Evolutionary conservation across 2,888 invertebrate genomes (phyloP).

Genomic region (Acanthopleura granulata): DNA sequence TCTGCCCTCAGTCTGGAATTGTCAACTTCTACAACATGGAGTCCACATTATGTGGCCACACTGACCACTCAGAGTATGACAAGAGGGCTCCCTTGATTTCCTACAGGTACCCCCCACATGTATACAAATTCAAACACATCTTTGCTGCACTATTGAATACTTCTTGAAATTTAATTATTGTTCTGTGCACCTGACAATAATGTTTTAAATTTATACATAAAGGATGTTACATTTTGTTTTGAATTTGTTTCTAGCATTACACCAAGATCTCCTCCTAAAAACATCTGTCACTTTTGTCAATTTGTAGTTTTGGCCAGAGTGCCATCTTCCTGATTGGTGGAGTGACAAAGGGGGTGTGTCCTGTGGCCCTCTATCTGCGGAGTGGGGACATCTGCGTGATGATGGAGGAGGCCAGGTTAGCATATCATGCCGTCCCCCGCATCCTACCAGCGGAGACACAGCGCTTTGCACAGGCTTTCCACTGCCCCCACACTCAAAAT

Average conservation of each 20-base stretch:
- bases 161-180: too few species aligned
- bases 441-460: slow-evolving; percentile 73
- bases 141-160: too few species aligned
- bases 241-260: too few species aligned
- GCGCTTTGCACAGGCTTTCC: background rate
- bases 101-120: slow-evolving; percentile 76
- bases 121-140: too few species aligned
- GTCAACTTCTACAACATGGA: slow-evolving; percentile 96
- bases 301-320: slow-evolving; percentile 90
- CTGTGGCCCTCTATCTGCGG: slow-evolving; percentile 77
- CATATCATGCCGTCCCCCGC: slow-evolving; percentile 94
- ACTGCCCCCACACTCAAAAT: too few species aligned
- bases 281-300: too few species aligned
- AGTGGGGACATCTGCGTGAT: slow-evolving; percentile 95
- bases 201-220: too few species aligned
- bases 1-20: slow-evolving; percentile 88
- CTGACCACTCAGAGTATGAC: slow-evolving; percentile 92
- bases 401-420: slow-evolving; percentile 85
- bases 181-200: too few species aligned
- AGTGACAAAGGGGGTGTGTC: slow-evolving; percentile 72
- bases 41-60: slow-evolving; percentile 92
- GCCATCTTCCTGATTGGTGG: slow-evolving; percentile 96
- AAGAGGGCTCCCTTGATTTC: slow-evolving; percentile 91
- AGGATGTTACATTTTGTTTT: too few species aligned
- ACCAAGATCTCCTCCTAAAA: too few species aligned